phyloP scores from a whole-genome alignment of 2,797 vertebrate species.

The Pipistrellus nathusii region DNA sequence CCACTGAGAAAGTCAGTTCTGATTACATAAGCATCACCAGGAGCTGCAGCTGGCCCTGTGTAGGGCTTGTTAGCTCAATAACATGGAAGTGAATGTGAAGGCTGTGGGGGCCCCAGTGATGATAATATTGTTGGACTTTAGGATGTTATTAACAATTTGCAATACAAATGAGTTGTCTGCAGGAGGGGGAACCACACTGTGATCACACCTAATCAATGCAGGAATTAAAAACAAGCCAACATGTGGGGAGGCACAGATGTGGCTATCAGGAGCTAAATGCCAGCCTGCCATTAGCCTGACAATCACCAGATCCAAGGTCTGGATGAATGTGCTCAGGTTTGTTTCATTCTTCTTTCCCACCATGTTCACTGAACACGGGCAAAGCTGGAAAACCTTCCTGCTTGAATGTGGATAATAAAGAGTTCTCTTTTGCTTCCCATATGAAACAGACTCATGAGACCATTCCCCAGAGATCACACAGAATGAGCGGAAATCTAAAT shows the following conservation, averaged over 20 bases:
- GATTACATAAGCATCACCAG: constrained; percentile 7
- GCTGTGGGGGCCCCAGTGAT: not conserved
- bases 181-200: constrained; percentile 55
- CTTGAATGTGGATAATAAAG: not conserved
- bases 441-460: not conserved
- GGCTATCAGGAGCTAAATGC: not conserved
- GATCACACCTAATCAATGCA: constrained; percentile 67
- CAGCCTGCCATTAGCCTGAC: not conserved
- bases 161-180: constrained; percentile 75
- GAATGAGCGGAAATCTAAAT: not conserved
- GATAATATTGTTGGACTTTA: constrained; percentile 61
- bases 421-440: not conserved
- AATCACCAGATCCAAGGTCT: constrained; percentile 41
- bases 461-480: not conserved
- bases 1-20: constrained; percentile 1
- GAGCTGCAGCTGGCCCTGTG: constrained; percentile 30
- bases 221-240: constrained; percentile 56
- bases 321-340: not conserved
- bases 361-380: not conserved
- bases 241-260: constrained; percentile 50
- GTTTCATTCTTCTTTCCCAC: not conserved
- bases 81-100: constrained; percentile 14
- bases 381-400: not conserved
- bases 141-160: constrained; percentile 75
- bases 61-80: constrained; percentile 56